Base-by-base conservation (phyloP, 2,888 invertebrate species). In the Drosophila aldrichi region DNA sequence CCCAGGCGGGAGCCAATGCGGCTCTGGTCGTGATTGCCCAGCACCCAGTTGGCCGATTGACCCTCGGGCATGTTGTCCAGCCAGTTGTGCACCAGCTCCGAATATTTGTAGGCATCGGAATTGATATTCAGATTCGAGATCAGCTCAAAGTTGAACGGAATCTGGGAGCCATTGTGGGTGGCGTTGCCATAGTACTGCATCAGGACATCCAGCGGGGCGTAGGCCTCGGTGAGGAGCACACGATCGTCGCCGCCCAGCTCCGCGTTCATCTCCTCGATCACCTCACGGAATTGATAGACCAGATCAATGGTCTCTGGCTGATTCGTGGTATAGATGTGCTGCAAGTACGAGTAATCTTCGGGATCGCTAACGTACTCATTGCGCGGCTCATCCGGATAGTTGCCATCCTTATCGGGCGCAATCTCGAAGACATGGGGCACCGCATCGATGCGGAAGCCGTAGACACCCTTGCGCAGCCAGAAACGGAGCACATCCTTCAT, bases 391-490 rank as follows among this genome's bases (percentile, higher is more conserved):
- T 95, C 94, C 0, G 88, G 84, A 73, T 81, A 93, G 57, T 89
- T 82, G 22, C 92, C 92, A 38, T 89, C 72, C 1, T 62, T 67
- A 59, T 91, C 91, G 10, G 88, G 64, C 2, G 69, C 74, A 3
- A 90, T 59, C 64, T 93, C 92, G 34, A 84, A 92, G 1, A 90
- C 68, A 65, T 91, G 89, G 0, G 95, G 95, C 3, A 95, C 93
- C 0, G 95, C 95, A 81, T 96, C 95, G 0, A 97, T 92, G 56
- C 97, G 94, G 90, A 97, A 96, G 0, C 97, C 97, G 78, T 96
- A 96, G 1, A 97, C 95, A 2, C 97, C 98, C 82, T 95, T 95
- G 41, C 95, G 94, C 43, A 97, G 91, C 97, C 97, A 97, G 90
- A 95, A 96, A 69, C 94, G 94, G 12, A 98, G 91, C 1, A 96